Percentiles rank a stretch among this genome's conserved stretches.
Evolutionary conservation across 2,113 vertebrate species (phyloP).

Genomic region (Nesoenas mayeri): DNA sequence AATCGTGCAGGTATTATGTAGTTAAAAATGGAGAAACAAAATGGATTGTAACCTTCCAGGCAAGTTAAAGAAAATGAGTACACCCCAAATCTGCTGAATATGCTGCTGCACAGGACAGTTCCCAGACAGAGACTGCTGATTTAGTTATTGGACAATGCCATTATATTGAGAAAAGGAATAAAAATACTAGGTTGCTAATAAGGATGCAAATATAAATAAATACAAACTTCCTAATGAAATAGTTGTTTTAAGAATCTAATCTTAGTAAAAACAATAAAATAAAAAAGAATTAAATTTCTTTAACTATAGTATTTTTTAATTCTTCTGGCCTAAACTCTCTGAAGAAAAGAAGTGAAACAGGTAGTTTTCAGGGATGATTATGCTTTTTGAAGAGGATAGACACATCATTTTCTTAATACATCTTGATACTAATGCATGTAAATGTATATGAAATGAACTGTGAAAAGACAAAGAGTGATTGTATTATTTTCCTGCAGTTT

Average conservation of each 20-base stretch:
- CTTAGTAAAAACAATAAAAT: background rate
- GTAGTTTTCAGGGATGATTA: background rate
- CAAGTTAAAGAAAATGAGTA: background rate
- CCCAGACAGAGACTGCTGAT: background rate
- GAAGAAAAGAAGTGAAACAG: background rate
- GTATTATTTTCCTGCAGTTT: background rate
- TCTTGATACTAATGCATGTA: background rate
- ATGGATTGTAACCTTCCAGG: background rate
- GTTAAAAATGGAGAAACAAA: background rate
- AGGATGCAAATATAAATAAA: background rate
- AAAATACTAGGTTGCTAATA: background rate
- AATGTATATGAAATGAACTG: slow-evolving; percentile 1
- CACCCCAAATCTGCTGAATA: background rate
- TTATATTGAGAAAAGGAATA: background rate
- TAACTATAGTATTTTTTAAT: background rate
- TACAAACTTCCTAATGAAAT: background rate
- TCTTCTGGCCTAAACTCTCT: background rate
- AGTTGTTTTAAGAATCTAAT: background rate
- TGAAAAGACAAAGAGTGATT: slow-evolving; percentile 8
- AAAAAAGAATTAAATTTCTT: background rate
- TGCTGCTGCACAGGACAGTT: background rate
- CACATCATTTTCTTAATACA: background rate
- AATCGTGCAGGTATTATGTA: background rate
- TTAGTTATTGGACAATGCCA: background rate
- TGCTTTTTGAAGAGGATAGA: background rate